Evolutionary conservation across 2,888 invertebrate genomes (phyloP).

Genomic region (Choreutis nemorana): DNA sequence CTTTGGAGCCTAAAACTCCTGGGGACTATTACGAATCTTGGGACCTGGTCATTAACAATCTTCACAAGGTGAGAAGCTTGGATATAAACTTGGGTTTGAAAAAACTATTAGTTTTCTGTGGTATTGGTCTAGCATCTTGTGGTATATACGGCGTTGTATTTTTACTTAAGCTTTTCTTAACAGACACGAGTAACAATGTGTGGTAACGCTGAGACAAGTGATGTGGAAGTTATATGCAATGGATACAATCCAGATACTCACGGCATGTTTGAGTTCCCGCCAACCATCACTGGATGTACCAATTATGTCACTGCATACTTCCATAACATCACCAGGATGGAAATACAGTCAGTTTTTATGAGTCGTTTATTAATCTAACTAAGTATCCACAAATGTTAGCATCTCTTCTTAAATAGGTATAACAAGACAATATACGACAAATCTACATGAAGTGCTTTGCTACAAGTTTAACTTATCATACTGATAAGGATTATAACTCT

Average conservation of each 20-base stretch:
- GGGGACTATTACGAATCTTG: constrained; percentile 52
- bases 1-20: constrained; percentile 40
- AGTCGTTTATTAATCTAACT: too few relatives aligned
- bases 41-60: constrained; percentile 44
- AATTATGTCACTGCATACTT: constrained; percentile 47
- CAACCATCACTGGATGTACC: constrained; percentile 50
- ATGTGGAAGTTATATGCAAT: constrained; percentile 49
- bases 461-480: too few relatives aligned
- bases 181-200: constrained; percentile 36
- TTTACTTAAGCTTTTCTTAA: neutral
- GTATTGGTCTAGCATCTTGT: too few relatives aligned
- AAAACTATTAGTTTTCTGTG: too few relatives aligned
- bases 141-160: too few relatives aligned
- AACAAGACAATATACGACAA: too few relatives aligned
- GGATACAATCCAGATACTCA: constrained; percentile 41
- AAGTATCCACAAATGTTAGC: too few relatives aligned
- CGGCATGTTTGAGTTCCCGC: constrained; percentile 48
- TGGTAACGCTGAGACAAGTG: constrained; percentile 47
- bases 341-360: constrained; percentile 51
- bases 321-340: constrained; percentile 53
- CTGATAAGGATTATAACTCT: too few relatives aligned
- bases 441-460: too few relatives aligned
- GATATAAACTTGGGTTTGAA: too few relatives aligned
- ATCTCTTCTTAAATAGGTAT: too few relatives aligned
- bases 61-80: constrained; percentile 44